phyloP scores from a whole-genome alignment of 2,888 invertebrate species.

The Creontiades dilutus region DNA sequence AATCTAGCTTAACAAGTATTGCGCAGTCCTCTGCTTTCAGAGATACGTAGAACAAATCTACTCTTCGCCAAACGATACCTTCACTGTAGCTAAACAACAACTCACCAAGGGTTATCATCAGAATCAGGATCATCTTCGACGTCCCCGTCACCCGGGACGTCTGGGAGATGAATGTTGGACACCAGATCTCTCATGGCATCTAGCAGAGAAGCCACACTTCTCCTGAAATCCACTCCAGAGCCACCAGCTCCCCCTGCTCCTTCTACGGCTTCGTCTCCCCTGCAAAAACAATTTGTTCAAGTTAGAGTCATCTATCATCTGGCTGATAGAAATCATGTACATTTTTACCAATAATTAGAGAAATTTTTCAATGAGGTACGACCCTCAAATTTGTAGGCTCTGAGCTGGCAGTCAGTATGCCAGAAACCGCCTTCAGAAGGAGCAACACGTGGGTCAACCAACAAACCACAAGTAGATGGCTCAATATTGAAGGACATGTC shows the following conservation, averaged over 20 bases:
- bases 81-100: neutral
- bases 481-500: no score
- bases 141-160: slow-evolving; percentile 76
- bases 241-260: slow-evolving; percentile 74
- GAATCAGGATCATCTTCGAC: slow-evolving; percentile 75
- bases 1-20: no score
- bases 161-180: slow-evolving; percentile 81
- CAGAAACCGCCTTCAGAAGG: no score
- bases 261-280: slow-evolving; percentile 57
- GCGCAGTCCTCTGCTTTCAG: neutral
- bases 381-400: no score
- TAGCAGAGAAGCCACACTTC: slow-evolving; percentile 84
- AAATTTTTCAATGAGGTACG: no score
- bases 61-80: neutral
- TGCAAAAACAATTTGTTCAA: neutral
- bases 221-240: slow-evolving; percentile 81
- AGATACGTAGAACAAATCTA: neutral
- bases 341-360: no score
- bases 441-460: no score
- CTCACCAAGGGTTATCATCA: slow-evolving; percentile 63
- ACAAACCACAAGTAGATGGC: no score
- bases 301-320: no score
- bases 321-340: no score
- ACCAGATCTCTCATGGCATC: slow-evolving; percentile 87
- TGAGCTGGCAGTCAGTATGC: no score